phyloP scores from a whole-genome alignment of 2,113 vertebrate genomes.

The Dromiciops gliroides region DNA sequence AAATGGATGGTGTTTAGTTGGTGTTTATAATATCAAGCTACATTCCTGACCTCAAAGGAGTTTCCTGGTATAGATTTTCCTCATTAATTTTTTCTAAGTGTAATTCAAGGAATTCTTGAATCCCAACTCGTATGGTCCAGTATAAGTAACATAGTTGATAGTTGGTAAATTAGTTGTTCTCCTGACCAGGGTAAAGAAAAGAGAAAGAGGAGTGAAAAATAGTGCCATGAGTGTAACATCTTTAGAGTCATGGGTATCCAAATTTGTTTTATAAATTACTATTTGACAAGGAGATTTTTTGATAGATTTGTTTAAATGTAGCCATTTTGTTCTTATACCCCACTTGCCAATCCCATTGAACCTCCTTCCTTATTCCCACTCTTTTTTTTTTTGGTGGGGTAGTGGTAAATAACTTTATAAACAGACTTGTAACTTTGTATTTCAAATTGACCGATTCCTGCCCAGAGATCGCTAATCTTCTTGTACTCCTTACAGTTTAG shows the following conservation, averaged over 20 bases:
- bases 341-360: background rate
- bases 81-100: background rate
- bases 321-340: fast-evolving
- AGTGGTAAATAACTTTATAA: background rate
- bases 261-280: background rate
- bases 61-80: background rate
- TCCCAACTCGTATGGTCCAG: background rate
- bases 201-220: background rate
- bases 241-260: background rate
- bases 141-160: background rate
- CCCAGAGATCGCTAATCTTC: background rate
- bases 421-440: background rate
- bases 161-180: background rate
- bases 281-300: background rate
- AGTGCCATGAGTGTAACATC: background rate
- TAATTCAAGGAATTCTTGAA: background rate
- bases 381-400: no score
- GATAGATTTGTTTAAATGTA: background rate
- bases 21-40: background rate
- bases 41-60: background rate
- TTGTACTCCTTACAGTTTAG: background rate
- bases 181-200: background rate
- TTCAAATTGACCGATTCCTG: background rate
- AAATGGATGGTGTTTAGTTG: background rate
- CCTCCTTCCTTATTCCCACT: background rate